phyloP scores from a whole-genome alignment of 2,888 invertebrate species.

The Acronicta leporina region DNA sequence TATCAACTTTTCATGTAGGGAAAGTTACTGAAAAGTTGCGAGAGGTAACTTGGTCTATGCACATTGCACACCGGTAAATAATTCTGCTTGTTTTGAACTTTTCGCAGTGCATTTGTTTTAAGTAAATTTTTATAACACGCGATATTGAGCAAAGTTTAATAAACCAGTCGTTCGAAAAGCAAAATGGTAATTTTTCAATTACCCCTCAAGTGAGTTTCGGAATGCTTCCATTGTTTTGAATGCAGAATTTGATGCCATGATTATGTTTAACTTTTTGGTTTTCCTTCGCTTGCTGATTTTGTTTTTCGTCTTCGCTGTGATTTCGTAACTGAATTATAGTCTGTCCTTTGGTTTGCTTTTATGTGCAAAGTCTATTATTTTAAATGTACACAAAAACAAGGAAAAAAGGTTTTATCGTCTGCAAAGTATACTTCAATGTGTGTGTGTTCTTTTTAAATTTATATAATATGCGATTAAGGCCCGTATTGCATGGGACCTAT shows the following conservation, averaged over 20 bases:
- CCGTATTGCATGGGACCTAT: no score
- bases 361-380: neutral
- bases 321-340: conserved; percentile 5
- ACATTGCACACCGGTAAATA: conserved; percentile 25
- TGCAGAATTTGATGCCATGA: conserved; percentile 25
- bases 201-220: conserved; percentile 53
- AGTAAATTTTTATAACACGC: conserved; percentile 22
- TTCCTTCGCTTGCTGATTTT: conserved; percentile 4
- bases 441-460: no score
- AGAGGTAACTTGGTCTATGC: conserved; percentile 15
- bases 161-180: conserved; percentile 48
- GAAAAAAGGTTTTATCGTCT: no score
- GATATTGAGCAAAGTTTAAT: conserved; percentile 44
- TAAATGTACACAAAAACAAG: no score
- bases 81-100: conserved; percentile 16
- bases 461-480: no score
- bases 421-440: no score
- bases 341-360: neutral
- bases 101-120: conserved; percentile 5
- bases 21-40: conserved; percentile 8
- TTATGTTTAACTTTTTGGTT: conserved; percentile 33
- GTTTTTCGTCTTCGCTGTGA: conserved; percentile 9
- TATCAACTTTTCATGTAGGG: conserved; percentile 12
- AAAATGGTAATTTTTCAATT: conserved; percentile 66
- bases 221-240: conserved; percentile 28